Evolutionary conservation across 2,797 vertebrate genomes (phyloP).

Genomic region (Enteromius afrohamiltoni): DNA sequence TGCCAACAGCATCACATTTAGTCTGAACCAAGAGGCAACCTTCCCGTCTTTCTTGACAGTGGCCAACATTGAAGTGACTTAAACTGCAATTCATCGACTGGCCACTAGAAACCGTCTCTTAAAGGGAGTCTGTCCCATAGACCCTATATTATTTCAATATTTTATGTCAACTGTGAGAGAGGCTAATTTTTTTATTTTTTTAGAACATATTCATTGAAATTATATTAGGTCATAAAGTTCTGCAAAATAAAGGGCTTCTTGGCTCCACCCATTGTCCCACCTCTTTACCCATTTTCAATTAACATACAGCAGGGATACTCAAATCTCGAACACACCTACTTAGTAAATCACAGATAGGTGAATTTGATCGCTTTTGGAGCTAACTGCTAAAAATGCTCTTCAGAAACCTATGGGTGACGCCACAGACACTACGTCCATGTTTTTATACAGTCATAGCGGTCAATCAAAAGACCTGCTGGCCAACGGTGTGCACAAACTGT

Average conservation of each 20-base stretch:
- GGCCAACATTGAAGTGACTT: background rate
- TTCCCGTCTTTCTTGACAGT: background rate
- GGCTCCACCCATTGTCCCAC: no score
- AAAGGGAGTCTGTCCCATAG: background rate
- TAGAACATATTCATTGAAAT: no score
- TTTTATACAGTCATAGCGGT: background rate
- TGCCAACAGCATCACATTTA: background rate
- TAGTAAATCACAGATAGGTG: no score
- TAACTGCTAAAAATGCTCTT: background rate
- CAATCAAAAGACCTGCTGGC: background rate
- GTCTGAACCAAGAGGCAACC: background rate
- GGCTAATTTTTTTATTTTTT: no score
- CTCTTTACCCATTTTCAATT: background rate
- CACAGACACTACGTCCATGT: background rate
- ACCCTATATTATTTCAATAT: no score
- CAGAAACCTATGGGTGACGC: background rate
- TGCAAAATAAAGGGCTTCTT: no score
- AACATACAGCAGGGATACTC: no score
- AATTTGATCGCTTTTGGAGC: no score
- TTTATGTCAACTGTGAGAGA: no score
- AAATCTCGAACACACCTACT: no score
- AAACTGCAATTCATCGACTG: background rate
- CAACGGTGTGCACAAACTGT: background rate
- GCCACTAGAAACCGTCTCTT: background rate
- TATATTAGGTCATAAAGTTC: no score